Evolutionary conservation across 2,113 vertebrate species (phyloP).

Genomic region (Oreochromis spilurus): DNA sequence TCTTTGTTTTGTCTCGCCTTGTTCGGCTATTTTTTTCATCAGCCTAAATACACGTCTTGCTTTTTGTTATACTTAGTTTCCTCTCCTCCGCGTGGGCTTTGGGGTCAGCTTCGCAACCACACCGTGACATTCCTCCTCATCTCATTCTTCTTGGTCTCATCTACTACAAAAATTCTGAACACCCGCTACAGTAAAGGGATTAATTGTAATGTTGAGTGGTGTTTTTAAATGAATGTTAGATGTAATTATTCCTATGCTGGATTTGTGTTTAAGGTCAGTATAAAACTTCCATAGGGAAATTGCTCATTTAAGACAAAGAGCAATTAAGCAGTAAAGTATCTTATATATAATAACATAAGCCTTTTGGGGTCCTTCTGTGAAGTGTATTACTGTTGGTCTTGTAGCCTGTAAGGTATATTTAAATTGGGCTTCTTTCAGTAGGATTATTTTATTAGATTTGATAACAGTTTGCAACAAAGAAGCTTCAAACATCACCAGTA

Average conservation of each 20-base stretch:
- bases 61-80: neutral
- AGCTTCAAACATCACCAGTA: neutral
- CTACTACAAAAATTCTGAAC: neutral
- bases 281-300: neutral
- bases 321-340: neutral
- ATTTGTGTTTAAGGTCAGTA: neutral
- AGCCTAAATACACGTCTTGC: neutral
- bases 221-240: neutral
- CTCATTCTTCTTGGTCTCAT: neutral
- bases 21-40: neutral
- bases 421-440: neutral
- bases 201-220: neutral
- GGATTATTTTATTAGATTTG: neutral
- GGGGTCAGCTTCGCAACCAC: rapidly evolving
- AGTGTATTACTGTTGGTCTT: rapidly evolving
- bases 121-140: neutral
- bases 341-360: neutral
- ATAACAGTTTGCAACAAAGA: neutral
- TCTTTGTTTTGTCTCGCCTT: neutral
- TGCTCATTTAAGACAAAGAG: rapidly evolving
- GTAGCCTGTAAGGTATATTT: neutral
- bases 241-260: neutral
- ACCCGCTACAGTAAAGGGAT: neutral
- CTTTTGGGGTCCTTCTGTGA: neutral
- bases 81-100: neutral